Conservation (phyloP, 2,797 vertebrate species). For the Falco rusticolus region DNA sequence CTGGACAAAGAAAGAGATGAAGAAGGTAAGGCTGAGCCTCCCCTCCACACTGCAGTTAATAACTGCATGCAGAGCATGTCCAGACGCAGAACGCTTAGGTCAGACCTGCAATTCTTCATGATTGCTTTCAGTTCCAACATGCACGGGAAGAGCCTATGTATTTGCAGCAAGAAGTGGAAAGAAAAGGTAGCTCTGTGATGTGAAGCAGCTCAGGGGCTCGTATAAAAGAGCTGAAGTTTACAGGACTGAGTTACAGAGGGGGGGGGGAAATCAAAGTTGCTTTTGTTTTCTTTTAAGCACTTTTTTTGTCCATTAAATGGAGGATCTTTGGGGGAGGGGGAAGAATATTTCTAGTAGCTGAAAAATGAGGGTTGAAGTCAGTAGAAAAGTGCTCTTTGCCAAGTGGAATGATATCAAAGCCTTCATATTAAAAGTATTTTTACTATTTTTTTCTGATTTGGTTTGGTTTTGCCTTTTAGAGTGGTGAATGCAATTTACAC, state of each 20-base stretch:
- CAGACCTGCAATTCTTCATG: slow-evolving; percentile 11
- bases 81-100: neutral
- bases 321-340: neutral
- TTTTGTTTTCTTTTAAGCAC: slow-evolving; percentile 37
- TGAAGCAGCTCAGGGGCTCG: neutral
- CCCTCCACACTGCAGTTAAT: neutral
- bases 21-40: slow-evolving; percentile 65
- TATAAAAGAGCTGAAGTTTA: slow-evolving; percentile 26
- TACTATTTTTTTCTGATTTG: neutral
- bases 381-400: neutral
- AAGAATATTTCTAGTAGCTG: neutral
- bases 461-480: slow-evolving; percentile 22
- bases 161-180: slow-evolving; percentile 28
- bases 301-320: neutral
- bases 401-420: neutral
- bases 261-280: neutral
- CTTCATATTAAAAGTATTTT: neutral
- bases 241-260: neutral
- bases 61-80: slow-evolving; percentile 60
- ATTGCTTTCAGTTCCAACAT: slow-evolving; percentile 38
- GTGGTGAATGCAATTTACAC: neutral
- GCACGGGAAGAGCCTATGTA: neutral
- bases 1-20: slow-evolving; percentile 60
- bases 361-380: neutral
- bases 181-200: slow-evolving; percentile 41